Evolutionary conservation across 2,888 invertebrate genomes (phyloP).

Genomic region (Apocheima hispidaria): DNA sequence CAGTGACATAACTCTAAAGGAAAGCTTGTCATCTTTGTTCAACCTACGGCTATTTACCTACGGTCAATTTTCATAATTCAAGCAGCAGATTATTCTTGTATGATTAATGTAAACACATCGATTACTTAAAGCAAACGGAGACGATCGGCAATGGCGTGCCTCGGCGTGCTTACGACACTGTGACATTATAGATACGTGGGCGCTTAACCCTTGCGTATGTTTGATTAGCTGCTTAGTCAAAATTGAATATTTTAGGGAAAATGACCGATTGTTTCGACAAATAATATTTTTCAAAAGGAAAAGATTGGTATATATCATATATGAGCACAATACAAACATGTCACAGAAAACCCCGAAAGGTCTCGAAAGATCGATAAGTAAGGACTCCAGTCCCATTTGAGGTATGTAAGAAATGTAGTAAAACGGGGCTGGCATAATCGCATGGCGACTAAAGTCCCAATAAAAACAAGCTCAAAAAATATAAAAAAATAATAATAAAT

Average conservation of each 20-base stretch:
- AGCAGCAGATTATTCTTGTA: conserved; percentile 16
- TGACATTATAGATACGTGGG: conserved; percentile 31
- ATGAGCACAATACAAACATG: too few relatives aligned
- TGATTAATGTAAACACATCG: conserved; percentile 28
- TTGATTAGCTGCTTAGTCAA: neutral
- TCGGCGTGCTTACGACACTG: conserved; percentile 31
- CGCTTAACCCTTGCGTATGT: conserved; percentile 9
- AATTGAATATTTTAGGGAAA: neutral
- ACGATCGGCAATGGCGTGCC: conserved; percentile 34
- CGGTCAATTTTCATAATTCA: conserved; percentile 12
- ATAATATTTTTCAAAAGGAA: too few relatives aligned
- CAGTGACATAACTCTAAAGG: conserved; percentile 14
- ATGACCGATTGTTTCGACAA: too few relatives aligned
- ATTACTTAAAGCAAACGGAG: conserved; percentile 36
- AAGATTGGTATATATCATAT: too few relatives aligned
- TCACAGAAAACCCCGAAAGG: too few relatives aligned
- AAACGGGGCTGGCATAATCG: too few relatives aligned
- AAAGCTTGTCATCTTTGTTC: conserved; percentile 6
- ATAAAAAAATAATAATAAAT: too few relatives aligned
- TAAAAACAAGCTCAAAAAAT: too few relatives aligned
- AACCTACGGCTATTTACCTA: conserved; percentile 16
- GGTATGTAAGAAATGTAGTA: too few relatives aligned
- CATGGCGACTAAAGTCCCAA: too few relatives aligned
- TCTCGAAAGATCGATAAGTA: too few relatives aligned
- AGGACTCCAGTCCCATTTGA: too few relatives aligned